Base-by-base conservation (phyloP, 2,888 invertebrate species). In the Cactoblastis cactorum region DNA sequence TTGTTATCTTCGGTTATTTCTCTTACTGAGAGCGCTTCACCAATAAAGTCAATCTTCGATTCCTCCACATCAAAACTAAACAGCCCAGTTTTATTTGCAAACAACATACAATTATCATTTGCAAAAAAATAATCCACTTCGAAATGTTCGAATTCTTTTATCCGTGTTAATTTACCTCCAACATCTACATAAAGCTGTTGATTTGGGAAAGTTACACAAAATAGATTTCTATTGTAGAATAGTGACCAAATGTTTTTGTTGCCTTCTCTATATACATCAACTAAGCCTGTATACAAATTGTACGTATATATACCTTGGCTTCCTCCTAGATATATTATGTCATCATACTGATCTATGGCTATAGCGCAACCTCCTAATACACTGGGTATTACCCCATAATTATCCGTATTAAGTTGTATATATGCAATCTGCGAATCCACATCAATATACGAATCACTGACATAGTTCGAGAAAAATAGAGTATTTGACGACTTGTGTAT, bases 261-360 rank as follows among this genome's bases (percentile, higher is more conserved):
- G 48, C 71, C 71, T 54, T 81, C 77, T 55, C 67, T 77, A 47
- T 79, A 82, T 18, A 63, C 67, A 51, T 83, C 79, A 0, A 80
- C 78, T 54, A 79, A 45, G 59, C 69, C 75, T 0, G 80, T 82
- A 0, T 67, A 45, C 70, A 77, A 66, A 18, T 83, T 81, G 8
- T 72, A 83, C 66, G 74, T 82, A 50, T 76, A 83, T 8, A 84
- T 84, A 0, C 83, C 84, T 12, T 82, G 77, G 15, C 68, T 77
- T 0, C 84, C 83, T n/a, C 84, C 84, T 3, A 84, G 56, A 28
- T 70, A 84, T 24, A 84, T 68, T 0, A 73, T 73, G 22, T 81
- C 80, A 12, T 74, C 74, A 0, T 39, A 35, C 35, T 74, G 71
- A 18, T 84, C 82, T 53, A 83, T 74, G 0, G 82, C 74, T 1